These are phyloP conservation scores for Escarpia spicata DNA, from an alignment of 2,888 invertebrate genomes.

Conservation along the genomic window DNA sequence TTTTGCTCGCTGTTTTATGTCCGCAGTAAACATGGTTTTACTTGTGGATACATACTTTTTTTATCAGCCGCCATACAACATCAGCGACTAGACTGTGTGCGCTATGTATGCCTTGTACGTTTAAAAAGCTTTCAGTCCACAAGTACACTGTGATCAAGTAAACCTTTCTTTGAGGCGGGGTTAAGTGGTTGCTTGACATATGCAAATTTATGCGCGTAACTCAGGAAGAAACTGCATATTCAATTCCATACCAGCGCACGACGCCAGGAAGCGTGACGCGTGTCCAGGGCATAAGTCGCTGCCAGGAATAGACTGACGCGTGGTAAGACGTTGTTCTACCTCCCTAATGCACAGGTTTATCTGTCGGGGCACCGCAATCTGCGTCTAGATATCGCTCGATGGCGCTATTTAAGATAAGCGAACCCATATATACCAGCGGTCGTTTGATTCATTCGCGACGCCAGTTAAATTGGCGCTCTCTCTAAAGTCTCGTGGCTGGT, in stretches of 20 bases:
- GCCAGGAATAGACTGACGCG: neutral
- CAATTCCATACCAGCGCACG: neutral
- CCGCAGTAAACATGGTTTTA: too few relatives aligned
- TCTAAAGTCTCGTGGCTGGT: neutral
- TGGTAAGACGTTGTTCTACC: neutral
- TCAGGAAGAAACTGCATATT: neutral
- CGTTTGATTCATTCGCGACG: neutral
- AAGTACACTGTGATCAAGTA: neutral
- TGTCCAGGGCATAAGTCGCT: neutral
- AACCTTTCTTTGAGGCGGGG: neutral
- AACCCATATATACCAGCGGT: neutral
- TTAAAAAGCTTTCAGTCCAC: neutral
- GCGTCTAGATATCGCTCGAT: neutral
- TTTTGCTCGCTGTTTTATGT: too few relatives aligned
- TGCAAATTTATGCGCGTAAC: neutral
- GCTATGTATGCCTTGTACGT: neutral
- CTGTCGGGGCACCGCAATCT: neutral
- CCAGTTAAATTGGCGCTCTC: neutral
- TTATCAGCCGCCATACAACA: too few relatives aligned
- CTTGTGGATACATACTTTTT: too few relatives aligned
- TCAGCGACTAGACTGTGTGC: too few relatives aligned
- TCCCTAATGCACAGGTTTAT: constrained; percentile 4
- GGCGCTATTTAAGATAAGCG: constrained; percentile 13
- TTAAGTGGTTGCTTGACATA: neutral
- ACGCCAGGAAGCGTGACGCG: neutral